Base-by-base conservation (phyloP, 1,140 invertebrate species). In the Penaeus indicus region DNA sequence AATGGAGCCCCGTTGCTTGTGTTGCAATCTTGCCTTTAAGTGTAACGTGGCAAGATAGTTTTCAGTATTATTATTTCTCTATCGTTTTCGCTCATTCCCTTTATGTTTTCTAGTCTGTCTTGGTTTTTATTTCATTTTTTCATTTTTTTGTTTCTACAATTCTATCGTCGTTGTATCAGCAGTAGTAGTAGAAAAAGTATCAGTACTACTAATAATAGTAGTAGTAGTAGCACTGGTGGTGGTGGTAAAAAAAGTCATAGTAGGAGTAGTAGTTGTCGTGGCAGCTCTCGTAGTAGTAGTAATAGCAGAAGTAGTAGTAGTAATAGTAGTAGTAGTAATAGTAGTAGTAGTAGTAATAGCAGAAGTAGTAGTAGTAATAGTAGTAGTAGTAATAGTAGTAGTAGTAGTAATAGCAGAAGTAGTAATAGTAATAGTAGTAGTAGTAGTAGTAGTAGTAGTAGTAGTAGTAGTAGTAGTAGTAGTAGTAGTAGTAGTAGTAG, bases 401-500 rank as follows among this genome's bases (percentile, higher is more conserved):
- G 38, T 0, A 81, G 63, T 84, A 69, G 63, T n/a, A 72, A 32
- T 75, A 85, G 83, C 69, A 75, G 63, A 27, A 85, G 84, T 69
- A 85, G 84, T 75, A 75, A 32, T 75, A 75, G 84, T 75, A 85
- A 63, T 75, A 75, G 63, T 32, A 75, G 62, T 75, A 75, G 84
- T 75, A 75, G 83, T 85, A 85, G 63, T 75, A 85, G 83, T 85
- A 75, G 83, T 85, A 85, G 83, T 75, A 84, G 83, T 85, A 75
- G 83, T 85, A 72, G 83, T 84, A 84, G 83, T 62, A 84, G 83
- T 84, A 84, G 83, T 84, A 84, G 83, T 84, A 84, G 83, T 84
- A 84, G 83, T 84, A 84, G 83, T 84, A 84, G 83, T 84, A 84
- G 83, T 84, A 84, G 83, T 84, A 84, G 83, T 84, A 84, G 63